phyloP scores from a whole-genome alignment of 1,140 invertebrate genomes.

The Anthonomus grandis region DNA sequence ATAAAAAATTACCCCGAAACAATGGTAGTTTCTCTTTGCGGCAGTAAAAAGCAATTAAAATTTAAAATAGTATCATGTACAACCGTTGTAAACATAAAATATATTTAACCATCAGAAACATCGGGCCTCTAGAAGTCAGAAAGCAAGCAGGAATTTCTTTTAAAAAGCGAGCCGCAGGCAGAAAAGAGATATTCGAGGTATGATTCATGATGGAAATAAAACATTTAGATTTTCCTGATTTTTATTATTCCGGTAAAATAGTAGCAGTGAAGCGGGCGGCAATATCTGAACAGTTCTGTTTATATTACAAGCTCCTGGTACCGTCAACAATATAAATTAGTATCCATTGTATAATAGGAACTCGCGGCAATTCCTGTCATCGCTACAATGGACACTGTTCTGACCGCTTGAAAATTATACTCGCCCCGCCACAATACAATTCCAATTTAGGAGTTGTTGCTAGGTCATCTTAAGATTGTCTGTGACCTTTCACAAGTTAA shows the following conservation, averaged over 20 bases:
- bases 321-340: constrained; percentile 39
- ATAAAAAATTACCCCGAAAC: too few species aligned
- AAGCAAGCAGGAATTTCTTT: constrained; percentile 18
- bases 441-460: constrained; percentile 31
- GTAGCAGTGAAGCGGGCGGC: constrained; percentile 26
- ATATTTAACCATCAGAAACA: too few species aligned
- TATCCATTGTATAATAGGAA: constrained; percentile 39
- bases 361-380: constrained; percentile 37
- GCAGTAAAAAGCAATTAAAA: too few species aligned
- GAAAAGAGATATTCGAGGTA: constrained; percentile 4
- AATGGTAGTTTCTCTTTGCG: too few species aligned
- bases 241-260: constrained; percentile 34
- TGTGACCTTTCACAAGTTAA: too few species aligned
- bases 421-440: constrained; percentile 31
- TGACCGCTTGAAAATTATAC: constrained; percentile 35
- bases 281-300: constrained; percentile 36
- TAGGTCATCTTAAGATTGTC: constrained; percentile 27
- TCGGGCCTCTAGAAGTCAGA: too few species aligned
- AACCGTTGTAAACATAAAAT: too few species aligned
- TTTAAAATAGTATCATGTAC: not conserved
- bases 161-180: constrained; percentile 5
- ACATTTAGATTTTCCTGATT: constrained; percentile 34
- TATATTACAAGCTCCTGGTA: constrained; percentile 30
- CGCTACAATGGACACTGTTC: constrained; percentile 30
- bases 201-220: constrained; percentile 32